phyloP scores from a whole-genome alignment of 2,113 vertebrate genomes.

The Myiagra hebetior region DNA sequence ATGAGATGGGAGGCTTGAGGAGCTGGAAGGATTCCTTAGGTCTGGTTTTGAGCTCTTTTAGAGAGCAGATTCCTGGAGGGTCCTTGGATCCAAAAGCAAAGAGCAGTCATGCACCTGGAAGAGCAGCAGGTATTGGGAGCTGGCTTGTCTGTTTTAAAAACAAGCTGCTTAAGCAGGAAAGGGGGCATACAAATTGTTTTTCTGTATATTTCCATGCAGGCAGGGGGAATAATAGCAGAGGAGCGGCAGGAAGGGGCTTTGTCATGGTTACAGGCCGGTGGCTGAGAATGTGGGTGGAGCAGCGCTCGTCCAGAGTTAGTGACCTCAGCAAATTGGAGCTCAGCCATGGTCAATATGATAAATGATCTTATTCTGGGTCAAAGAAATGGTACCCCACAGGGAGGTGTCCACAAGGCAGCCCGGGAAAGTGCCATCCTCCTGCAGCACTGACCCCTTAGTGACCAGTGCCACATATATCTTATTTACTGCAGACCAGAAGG shows the following conservation, averaged over 20 bases:
- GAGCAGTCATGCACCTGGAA: background rate
- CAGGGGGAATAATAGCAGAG: conserved; percentile 71
- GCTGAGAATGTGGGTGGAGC: conserved; percentile 76
- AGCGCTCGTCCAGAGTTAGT: conserved; percentile 67
- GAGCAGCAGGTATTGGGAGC: background rate
- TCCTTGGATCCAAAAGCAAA: background rate
- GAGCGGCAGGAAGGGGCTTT: conserved; percentile 63
- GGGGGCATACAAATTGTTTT: conserved; percentile 31
- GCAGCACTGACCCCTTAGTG: conserved; percentile 61
- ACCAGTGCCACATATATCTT: conserved; percentile 58
- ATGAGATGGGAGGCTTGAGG: conserved; percentile 13
- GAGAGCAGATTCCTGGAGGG: background rate
- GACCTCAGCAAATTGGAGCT: conserved; percentile 78
- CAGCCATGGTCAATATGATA: conserved; percentile 75
- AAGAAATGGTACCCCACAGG: conserved; percentile 60
- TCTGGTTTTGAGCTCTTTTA: background rate
- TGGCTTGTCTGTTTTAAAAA: background rate
- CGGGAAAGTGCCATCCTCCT: conserved; percentile 10
- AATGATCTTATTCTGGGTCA: conserved; percentile 74
- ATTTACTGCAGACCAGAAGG: conserved; percentile 39
- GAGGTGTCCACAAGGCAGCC: conserved; percentile 23
- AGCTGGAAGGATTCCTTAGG: background rate
- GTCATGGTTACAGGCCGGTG: conserved; percentile 76
- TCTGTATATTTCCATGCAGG: conserved; percentile 59
- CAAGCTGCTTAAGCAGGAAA: background rate